Evolutionary conservation across 2,888 invertebrate genomes (phyloP).

Genomic region (Cataglyphis albicans): DNA sequence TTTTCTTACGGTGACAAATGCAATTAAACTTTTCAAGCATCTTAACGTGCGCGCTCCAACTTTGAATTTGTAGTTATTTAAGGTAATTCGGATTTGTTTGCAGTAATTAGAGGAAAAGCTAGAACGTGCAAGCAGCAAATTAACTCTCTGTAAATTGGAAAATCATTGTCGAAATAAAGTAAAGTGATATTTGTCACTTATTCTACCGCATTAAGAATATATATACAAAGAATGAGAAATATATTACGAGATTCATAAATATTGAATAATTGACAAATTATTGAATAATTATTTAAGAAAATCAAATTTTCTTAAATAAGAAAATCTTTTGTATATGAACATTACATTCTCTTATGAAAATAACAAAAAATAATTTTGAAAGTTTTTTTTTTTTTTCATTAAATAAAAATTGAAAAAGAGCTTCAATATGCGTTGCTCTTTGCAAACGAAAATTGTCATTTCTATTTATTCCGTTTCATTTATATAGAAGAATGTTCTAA

Average conservation of each 20-base stretch:
- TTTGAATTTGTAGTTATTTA: conserved; percentile 34
- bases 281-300: too few species aligned
- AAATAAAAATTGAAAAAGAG: not conserved
- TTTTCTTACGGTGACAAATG: conserved; percentile 36
- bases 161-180: not conserved
- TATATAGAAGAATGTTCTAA: not conserved
- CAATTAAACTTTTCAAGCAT: conserved; percentile 50
- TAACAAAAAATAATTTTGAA: not conserved
- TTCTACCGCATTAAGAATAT: not conserved
- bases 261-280: not conserved
- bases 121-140: not conserved
- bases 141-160: conserved; percentile 2
- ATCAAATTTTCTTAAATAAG: not conserved
- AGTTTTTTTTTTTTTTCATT: not conserved
- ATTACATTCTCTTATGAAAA: not conserved
- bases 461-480: conserved; percentile 5
- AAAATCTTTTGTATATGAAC: not conserved
- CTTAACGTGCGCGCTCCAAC: conserved; percentile 32
- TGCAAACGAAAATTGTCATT: not conserved
- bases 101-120: conserved; percentile 40
- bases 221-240: not conserved
- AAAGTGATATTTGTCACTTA: not conserved
- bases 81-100: conserved; percentile 35
- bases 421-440: not conserved
- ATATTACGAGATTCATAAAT: not conserved